These are phyloP conservation scores for Choloepus didactylus DNA, from an alignment of 2,797 vertebrate species.

Conservation along the genomic window DNA sequence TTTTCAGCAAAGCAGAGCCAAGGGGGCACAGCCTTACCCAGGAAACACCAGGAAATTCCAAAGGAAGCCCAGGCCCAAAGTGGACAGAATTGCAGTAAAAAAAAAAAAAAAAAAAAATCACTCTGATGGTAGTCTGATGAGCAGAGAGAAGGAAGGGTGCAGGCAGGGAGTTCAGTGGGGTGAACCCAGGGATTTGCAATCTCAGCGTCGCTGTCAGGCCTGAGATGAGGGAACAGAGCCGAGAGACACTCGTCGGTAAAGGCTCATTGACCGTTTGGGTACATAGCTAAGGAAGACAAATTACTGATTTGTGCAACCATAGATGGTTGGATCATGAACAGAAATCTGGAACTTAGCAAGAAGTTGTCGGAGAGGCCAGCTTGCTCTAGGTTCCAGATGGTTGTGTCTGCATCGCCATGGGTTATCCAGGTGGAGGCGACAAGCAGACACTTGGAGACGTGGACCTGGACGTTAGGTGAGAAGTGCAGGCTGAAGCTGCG, in stretches of 20 bases:
- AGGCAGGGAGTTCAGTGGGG: neutral
- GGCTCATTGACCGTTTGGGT: neutral
- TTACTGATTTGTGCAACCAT: rapidly evolving
- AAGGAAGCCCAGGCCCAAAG: neutral
- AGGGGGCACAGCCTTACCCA: neutral
- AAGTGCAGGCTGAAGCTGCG: rapidly evolving
- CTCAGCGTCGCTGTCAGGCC: neutral
- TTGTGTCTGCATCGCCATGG: neutral
- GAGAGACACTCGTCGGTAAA: neutral
- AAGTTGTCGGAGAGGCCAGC: neutral
- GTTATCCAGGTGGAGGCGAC: neutral
- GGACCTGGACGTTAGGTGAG: neutral
- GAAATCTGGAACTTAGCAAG: neutral
- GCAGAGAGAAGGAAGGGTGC: neutral
- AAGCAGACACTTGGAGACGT: neutral
- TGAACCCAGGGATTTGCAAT: no score
- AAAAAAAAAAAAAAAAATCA: no score
- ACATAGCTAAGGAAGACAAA: neutral
- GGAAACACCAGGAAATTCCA: neutral
- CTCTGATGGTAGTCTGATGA: rapidly evolving
- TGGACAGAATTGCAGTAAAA: neutral
- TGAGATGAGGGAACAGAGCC: neutral
- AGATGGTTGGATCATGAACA: rapidly evolving
- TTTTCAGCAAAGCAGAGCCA: neutral
- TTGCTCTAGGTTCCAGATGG: rapidly evolving